These are phyloP conservation scores for Carterocephalus palaemon DNA, from an alignment of 2,888 invertebrate genomes.

Conservation along the genomic window DNA sequence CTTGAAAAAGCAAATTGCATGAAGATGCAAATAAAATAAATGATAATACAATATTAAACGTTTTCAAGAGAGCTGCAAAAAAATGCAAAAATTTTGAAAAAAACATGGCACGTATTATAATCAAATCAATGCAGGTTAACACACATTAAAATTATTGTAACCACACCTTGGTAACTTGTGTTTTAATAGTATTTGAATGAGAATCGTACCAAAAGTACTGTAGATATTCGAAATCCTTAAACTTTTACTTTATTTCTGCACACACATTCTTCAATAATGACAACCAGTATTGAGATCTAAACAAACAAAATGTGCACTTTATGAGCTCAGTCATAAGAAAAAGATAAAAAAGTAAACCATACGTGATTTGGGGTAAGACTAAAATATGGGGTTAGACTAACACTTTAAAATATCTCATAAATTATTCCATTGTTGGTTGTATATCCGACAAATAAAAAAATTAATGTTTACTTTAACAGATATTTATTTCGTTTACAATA, in stretches of 20 bases:
- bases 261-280: no score
- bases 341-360: no score
- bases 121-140: constrained; percentile 26
- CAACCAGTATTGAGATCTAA: no score
- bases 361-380: no score
- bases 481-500: no score
- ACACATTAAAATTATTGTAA: constrained; percentile 30
- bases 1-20: constrained; percentile 53
- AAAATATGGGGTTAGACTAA: no score
- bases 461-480: no score
- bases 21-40: constrained; percentile 30
- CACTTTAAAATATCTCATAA: no score
- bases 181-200: constrained; percentile 15
- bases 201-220: constrained; percentile 5
- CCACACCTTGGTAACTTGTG: constrained; percentile 43
- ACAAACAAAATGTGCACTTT: neutral
- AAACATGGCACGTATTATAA: constrained; percentile 41
- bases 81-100: constrained; percentile 22
- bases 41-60: constrained; percentile 12
- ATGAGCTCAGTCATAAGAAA: neutral
- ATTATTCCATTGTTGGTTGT: no score
- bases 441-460: no score
- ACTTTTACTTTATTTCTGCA: no score
- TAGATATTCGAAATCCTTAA: neutral
- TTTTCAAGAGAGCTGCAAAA: neutral